phyloP scores from a whole-genome alignment of 1,140 invertebrate genomes.

The Metopolophium dirhodum region DNA sequence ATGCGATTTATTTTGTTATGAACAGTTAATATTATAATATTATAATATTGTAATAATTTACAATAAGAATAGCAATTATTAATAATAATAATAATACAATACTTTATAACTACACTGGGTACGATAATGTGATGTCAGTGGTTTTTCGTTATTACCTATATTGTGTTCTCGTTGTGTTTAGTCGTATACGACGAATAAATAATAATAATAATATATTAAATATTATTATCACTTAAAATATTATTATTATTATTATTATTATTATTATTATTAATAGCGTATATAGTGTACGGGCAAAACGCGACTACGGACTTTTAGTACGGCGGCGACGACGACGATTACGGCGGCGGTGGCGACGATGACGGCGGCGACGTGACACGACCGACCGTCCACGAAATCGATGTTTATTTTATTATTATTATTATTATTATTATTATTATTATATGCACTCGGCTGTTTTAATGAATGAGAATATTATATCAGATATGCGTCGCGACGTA shows the following conservation, averaged over 20 bases:
- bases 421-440: conserved; percentile 10
- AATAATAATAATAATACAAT: background rate
- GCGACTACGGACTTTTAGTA: background rate
- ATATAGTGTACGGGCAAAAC: background rate
- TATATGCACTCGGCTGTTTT: background rate
- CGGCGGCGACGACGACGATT: no score
- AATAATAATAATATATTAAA: background rate
- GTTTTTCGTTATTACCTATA: background rate
- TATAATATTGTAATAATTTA: no score
- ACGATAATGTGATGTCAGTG: background rate
- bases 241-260: no score
- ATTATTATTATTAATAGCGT: background rate
- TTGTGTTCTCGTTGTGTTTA: background rate
- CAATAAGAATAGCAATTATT: background rate
- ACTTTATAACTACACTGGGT: background rate
- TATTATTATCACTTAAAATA: no score
- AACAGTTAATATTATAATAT: background rate
- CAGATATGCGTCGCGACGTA: background rate
- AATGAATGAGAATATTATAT: conserved; percentile 24
- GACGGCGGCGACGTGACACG: background rate
- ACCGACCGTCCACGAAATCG: conserved; percentile 18
- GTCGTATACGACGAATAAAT: background rate
- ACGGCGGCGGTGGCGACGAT: no score
- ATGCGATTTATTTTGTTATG: background rate
- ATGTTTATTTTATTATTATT: conserved; percentile 14